These are phyloP conservation scores for Felis catus DNA, from an alignment of 2,113 vertebrate species.

Conservation along the genomic window F.catus_Fca126_mat1.0 CM031416.1:119934001-119934500, in stretches of 20 bases:
- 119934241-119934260: neutral
- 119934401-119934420: neutral
- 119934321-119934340: neutral
- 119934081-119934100: neutral
- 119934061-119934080: neutral
- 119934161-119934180: neutral
- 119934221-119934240: neutral
- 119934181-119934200: neutral
- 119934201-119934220: neutral
- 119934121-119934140: neutral
- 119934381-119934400: neutral
- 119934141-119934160: neutral
- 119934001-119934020: neutral
- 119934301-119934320: neutral
- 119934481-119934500: neutral
- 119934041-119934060: neutral
- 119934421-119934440: neutral
- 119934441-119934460: neutral
- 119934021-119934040: neutral
- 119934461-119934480: neutral
- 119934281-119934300: neutral
- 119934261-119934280: neutral
- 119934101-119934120: neutral
- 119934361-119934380: neutral
- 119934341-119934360: neutral